Percentiles rank a stretch among this genome's conserved stretches.
Conservation (phyloP, 2,888 invertebrate species). For the Shargacucullia verbasci region DNA sequence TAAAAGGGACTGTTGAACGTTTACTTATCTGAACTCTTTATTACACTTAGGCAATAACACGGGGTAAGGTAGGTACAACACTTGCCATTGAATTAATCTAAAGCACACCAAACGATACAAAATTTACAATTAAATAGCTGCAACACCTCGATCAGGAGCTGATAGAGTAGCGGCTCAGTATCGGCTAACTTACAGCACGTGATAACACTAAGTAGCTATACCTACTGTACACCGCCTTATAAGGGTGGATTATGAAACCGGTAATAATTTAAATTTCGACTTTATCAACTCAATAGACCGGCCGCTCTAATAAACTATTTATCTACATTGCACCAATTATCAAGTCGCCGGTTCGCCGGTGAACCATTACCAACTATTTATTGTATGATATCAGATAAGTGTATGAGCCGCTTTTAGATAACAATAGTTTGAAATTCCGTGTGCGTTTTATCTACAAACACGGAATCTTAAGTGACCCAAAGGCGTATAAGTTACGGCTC, state of each 20-base stretch:
- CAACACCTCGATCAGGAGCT: conserved; percentile 36
- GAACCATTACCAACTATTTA: conserved; percentile 51
- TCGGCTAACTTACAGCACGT: conserved; percentile 46
- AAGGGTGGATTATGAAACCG: conserved; percentile 52
- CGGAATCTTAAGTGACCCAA: conserved; percentile 48
- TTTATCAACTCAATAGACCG: conserved; percentile 51
- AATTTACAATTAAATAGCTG: conserved; percentile 43
- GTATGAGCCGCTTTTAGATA: conserved; percentile 51
- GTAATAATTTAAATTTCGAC: conserved; percentile 57
- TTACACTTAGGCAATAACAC: conserved; percentile 30
- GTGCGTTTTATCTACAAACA: conserved; percentile 35
- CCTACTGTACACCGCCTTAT: conserved; percentile 24
- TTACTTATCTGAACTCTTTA: conserved; percentile 47
- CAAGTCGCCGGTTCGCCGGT: conserved; percentile 38
- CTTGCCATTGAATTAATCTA: conserved; percentile 45
- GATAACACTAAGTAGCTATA: conserved; percentile 41
- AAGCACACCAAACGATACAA: conserved; percentile 37
- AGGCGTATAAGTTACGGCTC: conserved; percentile 35
- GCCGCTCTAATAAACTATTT: conserved; percentile 55
- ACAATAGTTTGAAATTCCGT: conserved; percentile 46
- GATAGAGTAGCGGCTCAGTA: conserved; percentile 38
- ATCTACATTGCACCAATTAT: conserved; percentile 58
- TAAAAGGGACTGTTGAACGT: conserved; percentile 42
- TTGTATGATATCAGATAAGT: conserved; percentile 47
- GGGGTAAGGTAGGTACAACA: conserved; percentile 28